Evolutionary conservation across 2,113 vertebrate genomes (phyloP).

Genomic region (Toxostoma redivivum): DNA sequence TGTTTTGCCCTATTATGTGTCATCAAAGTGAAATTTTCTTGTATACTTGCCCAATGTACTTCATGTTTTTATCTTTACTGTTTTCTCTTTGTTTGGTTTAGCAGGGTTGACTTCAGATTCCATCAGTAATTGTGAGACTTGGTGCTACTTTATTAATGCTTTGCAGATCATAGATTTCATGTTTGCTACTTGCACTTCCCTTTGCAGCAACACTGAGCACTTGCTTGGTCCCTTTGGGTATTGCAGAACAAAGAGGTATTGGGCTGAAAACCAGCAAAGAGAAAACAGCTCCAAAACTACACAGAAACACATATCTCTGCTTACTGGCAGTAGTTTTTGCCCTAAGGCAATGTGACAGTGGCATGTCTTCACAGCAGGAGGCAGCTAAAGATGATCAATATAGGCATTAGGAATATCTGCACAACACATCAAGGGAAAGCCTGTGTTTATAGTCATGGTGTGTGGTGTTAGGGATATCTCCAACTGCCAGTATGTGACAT

Average conservation of each 20-base stretch:
- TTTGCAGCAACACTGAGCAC: background rate
- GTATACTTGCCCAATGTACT: background rate
- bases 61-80: background rate
- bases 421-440: background rate
- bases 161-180: background rate
- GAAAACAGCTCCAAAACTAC: background rate
- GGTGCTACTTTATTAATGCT: background rate
- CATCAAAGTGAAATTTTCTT: background rate
- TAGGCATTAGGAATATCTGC: background rate
- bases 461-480: background rate
- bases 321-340: background rate
- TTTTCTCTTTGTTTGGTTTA: background rate
- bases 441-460: too few relatives aligned
- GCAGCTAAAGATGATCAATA: background rate
- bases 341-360: background rate
- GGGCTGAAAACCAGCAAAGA: background rate
- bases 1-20: background rate
- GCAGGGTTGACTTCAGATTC: background rate
- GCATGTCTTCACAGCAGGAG: background rate
- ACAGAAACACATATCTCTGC: background rate
- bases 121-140: background rate
- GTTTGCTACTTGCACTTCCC: background rate
- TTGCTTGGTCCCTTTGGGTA: background rate
- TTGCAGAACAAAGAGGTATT: background rate
- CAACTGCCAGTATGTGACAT: background rate